Evolutionary conservation across 2,888 invertebrate genomes (phyloP), one percentile per base, ranked within the genome.

Genomic region (Ochropacha duplaris): DNA sequence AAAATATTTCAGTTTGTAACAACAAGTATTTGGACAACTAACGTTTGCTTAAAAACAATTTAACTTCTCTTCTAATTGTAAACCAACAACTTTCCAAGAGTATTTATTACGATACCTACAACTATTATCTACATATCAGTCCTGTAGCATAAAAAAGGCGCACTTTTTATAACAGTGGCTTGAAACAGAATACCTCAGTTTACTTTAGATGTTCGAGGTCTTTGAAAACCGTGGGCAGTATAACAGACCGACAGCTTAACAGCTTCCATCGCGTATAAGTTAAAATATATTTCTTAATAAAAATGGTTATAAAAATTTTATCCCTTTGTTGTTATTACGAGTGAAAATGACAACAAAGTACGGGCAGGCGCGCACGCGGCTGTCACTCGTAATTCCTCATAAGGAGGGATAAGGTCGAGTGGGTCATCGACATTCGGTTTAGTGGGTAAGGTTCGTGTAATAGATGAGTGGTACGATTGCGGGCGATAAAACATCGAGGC

Each of bases 381-480:
- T 83, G 81, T 80, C 82, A 83, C 74, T 81, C 77, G 76, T 73
- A 74, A 76, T 64, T 76, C 79, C 76, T 65, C 73, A 72, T 73
- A 80, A 76, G 78, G 84, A 74, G 72, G 76, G 75, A 72, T 76
- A 69, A 74, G 81, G 80, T 81, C 78, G 71, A 65, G 64, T 68
- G 68, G 81, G 84, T 83, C 81, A 82, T 76, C 83, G 83, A 83
- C 84, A 84, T 87, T 83, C 77, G 78, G 85, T 86, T 87, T 81
- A 86, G 84, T 87, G 79, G 86, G 84, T 87, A 80, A 87, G 77
- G 78, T 78, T 82, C 77, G 76, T 77, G 83, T 83, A 86, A 87
- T 83, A 89, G 88, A 88, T 88, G 86, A 85, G 82, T 82, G 76
- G 80, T 73, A 79, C 80, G 88, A 90, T 87, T 85, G 86, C 71